Evolutionary conservation across 2,888 invertebrate genomes (phyloP), one percentile per base, ranked within the genome.

Genomic region (Diachrysia chrysitis): DNA sequence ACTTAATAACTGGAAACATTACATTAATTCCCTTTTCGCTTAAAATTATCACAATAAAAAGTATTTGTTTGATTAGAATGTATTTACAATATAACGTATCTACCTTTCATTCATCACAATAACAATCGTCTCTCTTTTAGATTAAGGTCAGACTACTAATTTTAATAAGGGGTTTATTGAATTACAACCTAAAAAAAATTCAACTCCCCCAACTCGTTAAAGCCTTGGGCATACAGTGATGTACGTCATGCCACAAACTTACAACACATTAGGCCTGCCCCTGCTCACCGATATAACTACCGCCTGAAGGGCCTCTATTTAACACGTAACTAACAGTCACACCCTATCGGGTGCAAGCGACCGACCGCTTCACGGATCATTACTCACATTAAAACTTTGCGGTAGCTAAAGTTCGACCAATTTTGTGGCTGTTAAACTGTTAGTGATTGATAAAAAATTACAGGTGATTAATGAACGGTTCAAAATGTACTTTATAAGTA

Each of bases 371-470:
- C 78, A 73, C 82, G 83, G 84, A 84, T 87, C 85, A 87, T 87
- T 88, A 84, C 81, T 74, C 81, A 76, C 75, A 83, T 87, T 86
- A 87, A 78, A 86, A 87, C 79, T 86, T 72, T 85, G 71, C 69
- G 62, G 77, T 82, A 82, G 78, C 82, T 84, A 83, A 74, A 76
- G 70, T 77, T 69, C 53, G 64, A 60, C 58, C 66, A 73, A 64
- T 70, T 75, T 69, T 57, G 25, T 48, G 48, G 51, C 56, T 37
- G 32, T 14, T 19, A 23, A 12, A 25, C 2, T 35, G 23, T 9
- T 29, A 21, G 9, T 6, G 37, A n/a, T 60, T 32, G 42, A 25
- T n/a, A 42, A 63, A 42, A 48, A 51, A 51, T 51, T 48, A 21
- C 48, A 51, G 17, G 48, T 21, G 48, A 51, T 51, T 51, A 21